Conservation (phyloP, 2,113 vertebrate genomes). For the Diadophis punctatus region DNA sequence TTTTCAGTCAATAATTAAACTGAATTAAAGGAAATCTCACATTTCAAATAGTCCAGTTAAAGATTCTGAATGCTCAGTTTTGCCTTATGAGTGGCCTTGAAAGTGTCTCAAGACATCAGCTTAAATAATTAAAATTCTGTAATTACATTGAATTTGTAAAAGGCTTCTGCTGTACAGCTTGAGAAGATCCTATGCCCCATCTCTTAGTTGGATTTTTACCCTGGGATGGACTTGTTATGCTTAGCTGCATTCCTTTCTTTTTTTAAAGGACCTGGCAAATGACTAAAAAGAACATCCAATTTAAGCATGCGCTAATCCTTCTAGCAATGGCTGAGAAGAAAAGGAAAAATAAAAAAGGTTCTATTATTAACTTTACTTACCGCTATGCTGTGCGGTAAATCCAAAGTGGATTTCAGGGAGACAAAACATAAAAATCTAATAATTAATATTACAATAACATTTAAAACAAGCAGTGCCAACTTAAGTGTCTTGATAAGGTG, state of each 20-base stretch:
- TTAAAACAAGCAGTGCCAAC: neutral
- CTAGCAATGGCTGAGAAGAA: neutral
- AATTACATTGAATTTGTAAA: neutral
- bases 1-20: slow-evolving; percentile 15
- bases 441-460: neutral
- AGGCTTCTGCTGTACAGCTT: neutral
- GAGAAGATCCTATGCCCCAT: neutral
- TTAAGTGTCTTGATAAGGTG: neutral
- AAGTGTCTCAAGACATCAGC: neutral
- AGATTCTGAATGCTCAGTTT: neutral
- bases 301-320: neutral
- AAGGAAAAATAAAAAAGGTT: neutral
- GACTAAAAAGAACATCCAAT: neutral
- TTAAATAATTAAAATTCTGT: neutral
- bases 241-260: neutral
- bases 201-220: neutral
- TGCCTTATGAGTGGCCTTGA: neutral
- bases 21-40: slow-evolving; percentile 11
- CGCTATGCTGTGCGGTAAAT: neutral
- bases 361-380: neutral
- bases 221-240: neutral
- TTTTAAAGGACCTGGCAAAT: neutral
- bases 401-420: neutral
- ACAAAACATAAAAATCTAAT: neutral
- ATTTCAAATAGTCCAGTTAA: neutral